Conservation (phyloP, 2,113 vertebrate genomes). For the Hydropotes inermis region DNA sequence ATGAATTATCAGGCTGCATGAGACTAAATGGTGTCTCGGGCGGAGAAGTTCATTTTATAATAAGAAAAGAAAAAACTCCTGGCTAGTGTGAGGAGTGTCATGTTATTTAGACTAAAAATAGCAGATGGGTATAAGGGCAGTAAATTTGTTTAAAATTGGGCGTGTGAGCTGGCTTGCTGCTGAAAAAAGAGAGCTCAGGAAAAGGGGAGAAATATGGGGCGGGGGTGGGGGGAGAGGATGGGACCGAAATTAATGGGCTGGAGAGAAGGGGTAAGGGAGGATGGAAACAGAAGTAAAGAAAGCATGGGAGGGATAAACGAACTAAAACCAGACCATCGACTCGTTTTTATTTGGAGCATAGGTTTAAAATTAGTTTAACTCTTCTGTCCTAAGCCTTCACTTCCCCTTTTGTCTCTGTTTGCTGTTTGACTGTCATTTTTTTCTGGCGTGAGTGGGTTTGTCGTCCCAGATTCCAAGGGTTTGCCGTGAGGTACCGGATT, state of each 20-base stretch:
- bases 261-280: background rate
- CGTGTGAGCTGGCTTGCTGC: background rate
- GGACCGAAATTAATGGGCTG: background rate
- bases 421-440: background rate
- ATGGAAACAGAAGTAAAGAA: background rate
- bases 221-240: no score
- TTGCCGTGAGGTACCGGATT: background rate
- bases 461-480: background rate
- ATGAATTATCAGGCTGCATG: background rate
- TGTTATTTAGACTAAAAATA: background rate
- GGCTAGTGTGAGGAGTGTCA: background rate
- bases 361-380: background rate
- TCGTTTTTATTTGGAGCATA: background rate
- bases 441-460: background rate
- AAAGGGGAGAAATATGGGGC: background rate
- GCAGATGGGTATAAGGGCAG: background rate
- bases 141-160: background rate
- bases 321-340: background rate
- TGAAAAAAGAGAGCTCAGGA: background rate
- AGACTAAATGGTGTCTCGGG: background rate
- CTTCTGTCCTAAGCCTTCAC: background rate
- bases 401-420: background rate
- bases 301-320: rapidly evolving
- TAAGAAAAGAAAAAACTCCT: background rate
- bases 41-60: background rate